Conservation (phyloP, 2,888 invertebrate genomes). For the Drosophila sordidula region DNA sequence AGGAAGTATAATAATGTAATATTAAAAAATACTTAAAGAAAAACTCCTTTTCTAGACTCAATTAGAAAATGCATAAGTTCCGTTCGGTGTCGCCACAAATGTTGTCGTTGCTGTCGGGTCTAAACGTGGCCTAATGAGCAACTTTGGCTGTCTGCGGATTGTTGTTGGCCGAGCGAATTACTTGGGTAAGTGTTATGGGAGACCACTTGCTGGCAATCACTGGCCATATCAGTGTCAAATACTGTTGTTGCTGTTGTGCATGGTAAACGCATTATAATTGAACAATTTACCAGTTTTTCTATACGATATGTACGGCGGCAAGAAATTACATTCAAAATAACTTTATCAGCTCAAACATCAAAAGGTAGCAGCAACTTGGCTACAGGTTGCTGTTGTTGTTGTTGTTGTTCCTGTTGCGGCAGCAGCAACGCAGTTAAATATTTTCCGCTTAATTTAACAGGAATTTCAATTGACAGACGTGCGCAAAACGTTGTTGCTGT, state of each 20-base stretch:
- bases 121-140: slow-evolving; percentile 33
- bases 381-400: slow-evolving; percentile 38
- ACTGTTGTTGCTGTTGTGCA: slow-evolving; percentile 41
- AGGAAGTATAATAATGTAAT: too few species aligned
- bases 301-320: slow-evolving; percentile 21
- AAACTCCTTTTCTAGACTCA: not conserved
- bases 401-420: slow-evolving; percentile 13
- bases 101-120: slow-evolving; percentile 20
- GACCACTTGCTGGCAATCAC: slow-evolving; percentile 39
- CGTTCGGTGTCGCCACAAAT: slow-evolving; percentile 22
- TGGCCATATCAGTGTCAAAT: slow-evolving; percentile 52
- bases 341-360: slow-evolving; percentile 68
- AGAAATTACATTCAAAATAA: slow-evolving; percentile 69
- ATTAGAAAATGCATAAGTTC: slow-evolving; percentile 22
- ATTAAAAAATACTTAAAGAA: not conserved
- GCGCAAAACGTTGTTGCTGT: slow-evolving; percentile 52
- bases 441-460: slow-evolving; percentile 84
- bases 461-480: slow-evolving; percentile 83
- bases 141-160: slow-evolving; percentile 1
- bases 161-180: slow-evolving; percentile 14
- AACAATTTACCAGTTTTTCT: slow-evolving; percentile 83
- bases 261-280: slow-evolving; percentile 83
- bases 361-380: slow-evolving; percentile 47
- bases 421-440: slow-evolving; percentile 74
- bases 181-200: slow-evolving; percentile 34